Conservation (phyloP, 2,888 invertebrate genomes). For the Halictus ligatus region DNA sequence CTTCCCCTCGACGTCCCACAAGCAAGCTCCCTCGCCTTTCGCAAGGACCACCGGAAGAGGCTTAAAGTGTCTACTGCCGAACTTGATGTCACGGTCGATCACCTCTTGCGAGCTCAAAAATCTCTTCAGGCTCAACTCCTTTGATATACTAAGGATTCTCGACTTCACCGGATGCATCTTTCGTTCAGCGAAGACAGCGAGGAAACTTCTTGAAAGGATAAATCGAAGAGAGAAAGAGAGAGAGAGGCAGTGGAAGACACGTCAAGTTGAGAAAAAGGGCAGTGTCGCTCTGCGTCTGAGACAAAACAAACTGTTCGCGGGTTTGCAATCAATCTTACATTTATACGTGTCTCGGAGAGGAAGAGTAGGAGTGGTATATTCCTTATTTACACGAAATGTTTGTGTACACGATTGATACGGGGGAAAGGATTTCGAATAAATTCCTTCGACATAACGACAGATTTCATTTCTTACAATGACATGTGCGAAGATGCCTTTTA, state of each 20-base stretch:
- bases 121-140: constrained; percentile 53
- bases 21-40: constrained; percentile 88
- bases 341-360: constrained; percentile 53
- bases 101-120: constrained; percentile 75
- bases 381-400: constrained; percentile 48
- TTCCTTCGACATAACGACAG: constrained; percentile 17
- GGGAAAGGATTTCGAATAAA: constrained; percentile 62
- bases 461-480: constrained; percentile 66
- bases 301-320: constrained; percentile 22
- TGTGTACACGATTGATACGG: constrained; percentile 60
- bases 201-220: not conserved
- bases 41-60: constrained; percentile 89
- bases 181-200: not conserved
- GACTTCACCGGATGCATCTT: constrained; percentile 69
- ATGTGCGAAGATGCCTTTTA: constrained; percentile 20
- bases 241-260: not conserved
- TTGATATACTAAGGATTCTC: constrained; percentile 44
- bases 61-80: constrained; percentile 90
- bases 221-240: not conserved
- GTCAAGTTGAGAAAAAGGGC: not conserved
- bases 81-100: constrained; percentile 87
- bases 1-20: constrained; percentile 93
- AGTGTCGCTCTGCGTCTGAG: not conserved
- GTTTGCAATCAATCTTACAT: constrained; percentile 44
- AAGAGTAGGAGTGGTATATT: constrained; percentile 46